Evolutionary conservation across 2,888 invertebrate species (phyloP).

Genomic region (Acheta domesticus): DNA sequence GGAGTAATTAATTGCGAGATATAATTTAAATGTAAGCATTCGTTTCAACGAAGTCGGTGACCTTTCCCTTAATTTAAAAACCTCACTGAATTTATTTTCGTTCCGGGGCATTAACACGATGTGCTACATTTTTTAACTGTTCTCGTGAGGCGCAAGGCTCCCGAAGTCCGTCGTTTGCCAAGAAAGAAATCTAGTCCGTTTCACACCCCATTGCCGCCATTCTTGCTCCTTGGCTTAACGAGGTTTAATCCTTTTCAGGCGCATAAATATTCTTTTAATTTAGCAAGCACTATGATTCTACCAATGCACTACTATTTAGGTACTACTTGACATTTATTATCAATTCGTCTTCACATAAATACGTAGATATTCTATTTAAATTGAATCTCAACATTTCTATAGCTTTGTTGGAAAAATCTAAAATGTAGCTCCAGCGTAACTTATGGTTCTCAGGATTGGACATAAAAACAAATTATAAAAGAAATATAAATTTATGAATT

Average conservation of each 20-base stretch:
- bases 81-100: background rate
- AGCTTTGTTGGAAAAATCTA: too few species aligned
- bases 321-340: too few species aligned
- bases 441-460: too few species aligned
- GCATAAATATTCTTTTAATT: too few species aligned
- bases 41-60: background rate
- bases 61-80: background rate
- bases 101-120: background rate
- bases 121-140: background rate
- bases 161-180: background rate
- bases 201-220: background rate
- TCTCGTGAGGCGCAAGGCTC: background rate
- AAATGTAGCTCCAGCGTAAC: too few species aligned
- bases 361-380: too few species aligned
- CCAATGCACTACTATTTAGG: too few species aligned
- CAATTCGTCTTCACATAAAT: too few species aligned
- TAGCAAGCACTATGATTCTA: too few species aligned
- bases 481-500: too few species aligned
- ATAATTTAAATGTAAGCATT: conserved; percentile 3
- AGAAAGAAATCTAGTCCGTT: background rate
- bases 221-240: background rate
- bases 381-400: too few species aligned
- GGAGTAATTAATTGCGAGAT: background rate
- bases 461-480: too few species aligned
- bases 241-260: background rate